Evolutionary conservation across 2,113 vertebrate species (phyloP).

Genomic region (Halichoeres trimaculatus): DNA sequence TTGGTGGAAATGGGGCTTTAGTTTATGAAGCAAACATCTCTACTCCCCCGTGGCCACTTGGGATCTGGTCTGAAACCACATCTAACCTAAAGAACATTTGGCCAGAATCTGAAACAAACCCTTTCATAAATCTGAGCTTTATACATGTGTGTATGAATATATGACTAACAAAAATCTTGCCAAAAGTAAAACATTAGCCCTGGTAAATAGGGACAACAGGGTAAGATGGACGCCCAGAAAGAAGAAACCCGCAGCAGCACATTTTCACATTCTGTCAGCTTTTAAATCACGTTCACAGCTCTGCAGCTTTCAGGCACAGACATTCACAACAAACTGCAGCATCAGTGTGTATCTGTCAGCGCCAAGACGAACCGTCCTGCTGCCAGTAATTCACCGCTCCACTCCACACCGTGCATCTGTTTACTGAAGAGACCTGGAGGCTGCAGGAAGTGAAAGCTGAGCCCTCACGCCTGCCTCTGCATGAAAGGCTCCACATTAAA

Average conservation of each 20-base stretch:
- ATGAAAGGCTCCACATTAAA: conserved; percentile 7
- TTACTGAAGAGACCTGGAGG: background rate
- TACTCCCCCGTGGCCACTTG: too few relatives aligned
- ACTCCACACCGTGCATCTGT: background rate
- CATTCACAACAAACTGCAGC: background rate
- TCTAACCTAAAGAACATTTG: too few relatives aligned
- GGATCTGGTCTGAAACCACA: too few relatives aligned
- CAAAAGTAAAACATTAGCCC: background rate
- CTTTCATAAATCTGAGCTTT: too few relatives aligned
- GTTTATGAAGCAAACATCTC: too few relatives aligned
- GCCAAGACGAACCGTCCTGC: background rate
- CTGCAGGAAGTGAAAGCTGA: conserved; percentile 31
- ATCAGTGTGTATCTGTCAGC: background rate
- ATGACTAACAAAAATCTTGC: too few relatives aligned
- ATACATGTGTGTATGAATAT: too few relatives aligned
- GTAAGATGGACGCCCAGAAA: too few relatives aligned
- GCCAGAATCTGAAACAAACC: too few relatives aligned
- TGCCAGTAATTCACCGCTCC: background rate
- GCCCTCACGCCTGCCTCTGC: background rate
- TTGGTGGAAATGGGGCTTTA: too few relatives aligned
- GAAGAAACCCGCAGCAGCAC: background rate
- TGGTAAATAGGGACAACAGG: background rate
- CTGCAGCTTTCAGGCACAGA: background rate
- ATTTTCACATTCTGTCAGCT: background rate
- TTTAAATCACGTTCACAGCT: background rate